These are phyloP conservation scores for Ridgeia piscesae DNA, from an alignment of 1,140 invertebrate species.

Conservation along the genomic window DNA sequence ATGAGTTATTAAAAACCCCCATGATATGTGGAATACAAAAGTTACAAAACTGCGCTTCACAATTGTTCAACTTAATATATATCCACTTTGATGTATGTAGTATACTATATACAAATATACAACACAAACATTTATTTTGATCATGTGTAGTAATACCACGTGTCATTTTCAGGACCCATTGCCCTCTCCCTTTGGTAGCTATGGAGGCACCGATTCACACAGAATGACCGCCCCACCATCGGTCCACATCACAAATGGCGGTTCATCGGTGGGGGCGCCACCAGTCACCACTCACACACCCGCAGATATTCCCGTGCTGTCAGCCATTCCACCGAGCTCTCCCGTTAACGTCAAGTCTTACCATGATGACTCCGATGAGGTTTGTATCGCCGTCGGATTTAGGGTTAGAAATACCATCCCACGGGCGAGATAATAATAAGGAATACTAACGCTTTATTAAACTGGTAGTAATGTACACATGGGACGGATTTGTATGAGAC, in stretches of 20 bases:
- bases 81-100: too few relatives aligned
- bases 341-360: neutral
- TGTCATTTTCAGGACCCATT: neutral
- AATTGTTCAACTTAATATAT: too few relatives aligned
- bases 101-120: too few relatives aligned
- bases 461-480: too few relatives aligned
- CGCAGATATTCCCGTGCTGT: neutral
- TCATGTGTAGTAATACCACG: neutral
- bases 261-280: neutral
- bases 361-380: conserved; percentile 17
- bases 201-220: neutral
- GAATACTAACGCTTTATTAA: too few relatives aligned
- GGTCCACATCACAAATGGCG: neutral
- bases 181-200: neutral
- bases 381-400: neutral
- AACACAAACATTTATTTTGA: neutral
- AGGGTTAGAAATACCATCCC: too few relatives aligned
- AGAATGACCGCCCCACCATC: too few relatives aligned
- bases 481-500: too few relatives aligned
- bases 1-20: too few relatives aligned
- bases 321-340: neutral
- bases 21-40: too few relatives aligned
- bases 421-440: too few relatives aligned
- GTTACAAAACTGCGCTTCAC: too few relatives aligned
- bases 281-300: neutral